Percentiles rank a stretch among this genome's conserved stretches.
These are phyloP conservation scores for Phragmatobia fuliginosa DNA, from an alignment of 2,888 invertebrate species.

Conservation along the genomic window DNA sequence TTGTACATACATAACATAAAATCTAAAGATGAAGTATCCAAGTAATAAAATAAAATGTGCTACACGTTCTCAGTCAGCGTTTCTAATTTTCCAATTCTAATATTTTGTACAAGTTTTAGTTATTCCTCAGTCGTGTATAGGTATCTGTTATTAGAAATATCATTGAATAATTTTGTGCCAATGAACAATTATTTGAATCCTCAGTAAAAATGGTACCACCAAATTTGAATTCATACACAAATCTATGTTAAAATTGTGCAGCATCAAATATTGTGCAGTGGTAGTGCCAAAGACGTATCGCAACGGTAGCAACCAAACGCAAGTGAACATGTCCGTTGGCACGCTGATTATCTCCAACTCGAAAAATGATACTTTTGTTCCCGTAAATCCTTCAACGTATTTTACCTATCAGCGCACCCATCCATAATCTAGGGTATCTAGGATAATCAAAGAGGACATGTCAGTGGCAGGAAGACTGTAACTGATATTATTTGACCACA, in stretches of 20 bases:
- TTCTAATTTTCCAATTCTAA: constrained; percentile 9
- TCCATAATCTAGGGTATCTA: too few species aligned
- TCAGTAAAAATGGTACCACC: neutral
- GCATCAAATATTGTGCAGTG: neutral
- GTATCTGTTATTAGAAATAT: too few species aligned
- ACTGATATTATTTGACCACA: constrained; percentile 60
- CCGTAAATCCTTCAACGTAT: too few species aligned
- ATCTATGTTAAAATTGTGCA: neutral
- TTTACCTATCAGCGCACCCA: too few species aligned
- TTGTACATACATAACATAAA: neutral
- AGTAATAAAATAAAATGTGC: neutral
- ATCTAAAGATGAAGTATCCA: constrained; percentile 9
- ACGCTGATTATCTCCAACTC: too few species aligned
- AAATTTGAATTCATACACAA: neutral
- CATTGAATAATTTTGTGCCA: too few species aligned
- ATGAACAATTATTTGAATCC: neutral
- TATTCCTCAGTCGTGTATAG: neutral
- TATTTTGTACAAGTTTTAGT: neutral
- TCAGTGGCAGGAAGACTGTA: constrained; percentile 45
- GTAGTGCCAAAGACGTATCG: neutral
- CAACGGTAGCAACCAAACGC: neutral
- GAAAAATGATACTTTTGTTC: too few species aligned
- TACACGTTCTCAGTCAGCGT: neutral
- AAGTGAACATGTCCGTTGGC: neutral
- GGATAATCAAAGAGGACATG: neutral